Evolutionary conservation across 2,113 vertebrate species (phyloP).

Genomic region (Serilophus lunatus): DNA sequence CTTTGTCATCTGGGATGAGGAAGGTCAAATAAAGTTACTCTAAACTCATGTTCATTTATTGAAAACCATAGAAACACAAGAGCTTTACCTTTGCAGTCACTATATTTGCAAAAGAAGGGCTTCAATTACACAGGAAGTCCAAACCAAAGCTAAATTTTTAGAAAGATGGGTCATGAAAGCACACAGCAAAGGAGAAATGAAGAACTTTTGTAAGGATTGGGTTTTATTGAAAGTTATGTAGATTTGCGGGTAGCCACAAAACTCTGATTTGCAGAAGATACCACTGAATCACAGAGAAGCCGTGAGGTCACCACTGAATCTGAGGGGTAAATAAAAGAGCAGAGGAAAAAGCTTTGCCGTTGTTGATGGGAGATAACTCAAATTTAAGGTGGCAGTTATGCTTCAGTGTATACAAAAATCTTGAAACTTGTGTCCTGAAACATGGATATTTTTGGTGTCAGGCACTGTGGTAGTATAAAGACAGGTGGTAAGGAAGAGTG

Average conservation of each 20-base stretch:
- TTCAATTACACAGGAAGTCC: neutral
- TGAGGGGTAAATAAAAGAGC: neutral
- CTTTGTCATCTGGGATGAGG: neutral
- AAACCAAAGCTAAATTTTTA: neutral
- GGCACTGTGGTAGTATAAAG: neutral
- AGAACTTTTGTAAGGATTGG: neutral
- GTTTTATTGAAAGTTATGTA: neutral
- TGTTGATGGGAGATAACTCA: neutral
- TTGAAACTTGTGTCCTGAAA: neutral
- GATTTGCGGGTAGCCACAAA: neutral
- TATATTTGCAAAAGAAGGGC: neutral
- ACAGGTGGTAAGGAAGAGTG: neutral
- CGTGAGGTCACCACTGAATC: neutral
- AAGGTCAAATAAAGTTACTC: neutral
- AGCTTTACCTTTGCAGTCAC: neutral
- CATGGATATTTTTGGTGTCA: neutral
- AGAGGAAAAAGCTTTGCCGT: neutral
- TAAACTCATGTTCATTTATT: neutral
- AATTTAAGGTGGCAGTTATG: neutral
- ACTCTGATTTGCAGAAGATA: neutral
- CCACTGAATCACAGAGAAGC: neutral
- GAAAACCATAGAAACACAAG: neutral
- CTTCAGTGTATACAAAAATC: neutral
- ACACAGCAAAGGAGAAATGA: neutral
- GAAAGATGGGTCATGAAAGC: neutral